Base-by-base conservation (phyloP, 1,140 invertebrate genomes). In the Sinonovacula constricta region DNA sequence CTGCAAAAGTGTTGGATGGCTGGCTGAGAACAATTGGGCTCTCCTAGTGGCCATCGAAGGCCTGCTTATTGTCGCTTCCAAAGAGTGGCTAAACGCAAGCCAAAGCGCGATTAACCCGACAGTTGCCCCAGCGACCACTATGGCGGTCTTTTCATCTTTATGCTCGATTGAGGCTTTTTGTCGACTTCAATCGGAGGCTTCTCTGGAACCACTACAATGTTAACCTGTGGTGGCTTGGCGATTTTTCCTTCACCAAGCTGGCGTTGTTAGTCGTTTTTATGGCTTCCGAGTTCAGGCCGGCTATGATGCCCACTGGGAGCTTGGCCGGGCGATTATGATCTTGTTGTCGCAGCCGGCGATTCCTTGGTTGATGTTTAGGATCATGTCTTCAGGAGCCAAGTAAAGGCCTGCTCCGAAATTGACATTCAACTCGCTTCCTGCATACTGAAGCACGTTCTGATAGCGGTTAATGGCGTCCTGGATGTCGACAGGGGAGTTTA, bases 301-400 rank as follows among this genome's bases (percentile, higher is more conserved):
- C 7, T 7, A 12, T 56, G 54, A 22, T 5, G 26, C 54, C 7
- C 5, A 56, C 7, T 7, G 5, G 54, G 7, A 56, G 7, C 18
- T 62, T 31, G 28, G 5, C 0, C 7, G 60, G 1, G 60, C 60
- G 0, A 74, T 54, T 14, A 57, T 34, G 4, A 74, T 74, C 24
- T 63, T 51, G 33, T 67, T 75, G 54, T 80, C 59, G 54, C 66
- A 74, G 15, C 62, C 51, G 12, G n/a, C n/a, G n/a, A 24, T 5
- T 5, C 74, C 24, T 18, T n/a, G 49, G 3, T 7, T 24, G 18
- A 75, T 51, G 5, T 45, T 31, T 22, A 74, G 70, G 10, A 39
- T 15, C 60, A 67, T 67, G 28, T 80, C 39, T 53, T 31, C 59
- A 5, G 51, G 78, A 22, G 49, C 45, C 45, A 80, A 49, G 51